Percentiles rank a stretch among this genome's conserved stretches.
Evolutionary conservation across 2,797 vertebrate species (phyloP).

Genomic region (Trachurus trachurus): DNA sequence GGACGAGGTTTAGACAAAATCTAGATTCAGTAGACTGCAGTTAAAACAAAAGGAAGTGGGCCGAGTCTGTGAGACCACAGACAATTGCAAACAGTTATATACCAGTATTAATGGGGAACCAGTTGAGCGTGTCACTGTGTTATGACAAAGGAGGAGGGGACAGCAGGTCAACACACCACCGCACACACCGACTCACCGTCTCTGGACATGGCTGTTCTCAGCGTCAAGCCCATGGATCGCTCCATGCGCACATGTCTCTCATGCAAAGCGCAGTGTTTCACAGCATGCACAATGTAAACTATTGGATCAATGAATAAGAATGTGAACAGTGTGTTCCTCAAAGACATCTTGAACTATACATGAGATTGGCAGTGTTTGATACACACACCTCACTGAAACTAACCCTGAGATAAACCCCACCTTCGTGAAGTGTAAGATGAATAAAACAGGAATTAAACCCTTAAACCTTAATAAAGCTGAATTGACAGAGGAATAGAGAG

Average conservation of each 20-base stretch:
- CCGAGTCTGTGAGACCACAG: conserved; percentile 39
- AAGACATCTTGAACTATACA: background rate
- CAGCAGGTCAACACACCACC: conserved; percentile 69
- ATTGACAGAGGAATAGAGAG: background rate
- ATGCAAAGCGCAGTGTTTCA: conserved; percentile 87
- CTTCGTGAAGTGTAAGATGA: background rate
- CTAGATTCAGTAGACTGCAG: conserved; percentile 15
- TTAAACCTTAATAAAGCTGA: background rate
- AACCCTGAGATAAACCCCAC: background rate
- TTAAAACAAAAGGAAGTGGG: conserved; percentile 43
- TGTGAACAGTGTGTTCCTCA: conserved; percentile 43
- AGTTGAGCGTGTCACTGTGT: conserved; percentile 75
- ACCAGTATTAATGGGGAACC: conserved; percentile 68
- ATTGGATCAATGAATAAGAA: conserved; percentile 88
- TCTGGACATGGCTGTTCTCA: conserved; percentile 89
- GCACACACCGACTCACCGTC: conserved; percentile 94
- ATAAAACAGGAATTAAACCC: background rate
- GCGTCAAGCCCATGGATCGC: conserved; percentile 90
- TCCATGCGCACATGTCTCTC: conserved; percentile 89
- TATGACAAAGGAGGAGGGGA: conserved; percentile 64
- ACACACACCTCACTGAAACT: background rate
- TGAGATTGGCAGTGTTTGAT: background rate
- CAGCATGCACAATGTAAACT: conserved; percentile 92
- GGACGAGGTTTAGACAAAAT: conserved; percentile 23
- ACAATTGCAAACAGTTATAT: conserved; percentile 56